phyloP scores from a whole-genome alignment of 2,113 vertebrate genomes.

The Pteronura brasiliensis region DNA sequence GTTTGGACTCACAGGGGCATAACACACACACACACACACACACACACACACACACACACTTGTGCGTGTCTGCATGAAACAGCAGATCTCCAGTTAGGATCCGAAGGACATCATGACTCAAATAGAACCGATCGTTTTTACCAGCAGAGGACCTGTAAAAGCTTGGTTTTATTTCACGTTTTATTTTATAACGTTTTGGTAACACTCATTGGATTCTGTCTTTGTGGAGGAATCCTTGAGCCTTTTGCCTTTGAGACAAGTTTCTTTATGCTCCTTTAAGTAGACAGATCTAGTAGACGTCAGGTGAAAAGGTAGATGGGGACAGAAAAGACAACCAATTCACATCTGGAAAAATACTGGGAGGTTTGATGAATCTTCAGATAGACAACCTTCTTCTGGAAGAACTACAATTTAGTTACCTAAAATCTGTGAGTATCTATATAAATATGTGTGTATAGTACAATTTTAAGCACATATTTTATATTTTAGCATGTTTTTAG shows the following conservation, averaged over 20 bases:
- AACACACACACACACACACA: background rate
- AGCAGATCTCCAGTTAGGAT: background rate
- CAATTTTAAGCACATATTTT: background rate
- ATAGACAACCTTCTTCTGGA: background rate
- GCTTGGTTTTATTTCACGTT: background rate
- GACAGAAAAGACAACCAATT: background rate
- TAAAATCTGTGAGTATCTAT: background rate
- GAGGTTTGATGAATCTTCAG: background rate
- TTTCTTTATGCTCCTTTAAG: background rate
- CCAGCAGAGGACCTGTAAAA: background rate
- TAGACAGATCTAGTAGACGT: background rate
- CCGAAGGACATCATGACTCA: background rate
- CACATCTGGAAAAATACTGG: background rate
- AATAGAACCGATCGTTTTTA: background rate
- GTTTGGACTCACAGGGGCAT: background rate
- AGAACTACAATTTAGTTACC: background rate
- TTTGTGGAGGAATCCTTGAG: background rate
- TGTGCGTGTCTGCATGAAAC: background rate
- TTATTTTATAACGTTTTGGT: background rate
- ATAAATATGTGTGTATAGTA: background rate
- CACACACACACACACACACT: background rate
- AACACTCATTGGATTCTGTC: background rate
- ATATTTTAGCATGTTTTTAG: background rate
- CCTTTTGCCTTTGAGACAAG: background rate
- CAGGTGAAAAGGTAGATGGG: background rate